phyloP scores from a whole-genome alignment of 2,113 vertebrate species.

The Bolborhynchus lineola region DNA sequence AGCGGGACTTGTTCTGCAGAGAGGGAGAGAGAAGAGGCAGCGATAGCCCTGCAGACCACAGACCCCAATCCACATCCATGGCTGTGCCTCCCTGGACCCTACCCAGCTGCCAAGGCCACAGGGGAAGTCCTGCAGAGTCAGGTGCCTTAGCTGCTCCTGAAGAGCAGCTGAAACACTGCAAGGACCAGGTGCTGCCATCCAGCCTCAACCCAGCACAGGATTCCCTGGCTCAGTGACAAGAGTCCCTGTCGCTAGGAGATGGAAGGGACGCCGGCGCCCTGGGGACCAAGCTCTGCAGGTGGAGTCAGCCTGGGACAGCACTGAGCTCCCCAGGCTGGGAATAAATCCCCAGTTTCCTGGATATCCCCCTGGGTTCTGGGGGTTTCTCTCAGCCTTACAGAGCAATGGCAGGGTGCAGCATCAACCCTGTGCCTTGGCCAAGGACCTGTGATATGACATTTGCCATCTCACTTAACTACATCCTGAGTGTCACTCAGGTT shows the following conservation, averaged over 20 bases:
- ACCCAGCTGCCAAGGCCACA: slow-evolving; percentile 85
- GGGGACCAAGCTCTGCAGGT: not conserved
- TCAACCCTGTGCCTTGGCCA: not conserved
- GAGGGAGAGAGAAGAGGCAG: not conserved
- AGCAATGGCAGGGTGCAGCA: not conserved
- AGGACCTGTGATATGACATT: not conserved
- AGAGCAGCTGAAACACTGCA: slow-evolving; percentile 68
- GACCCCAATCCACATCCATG: fast-evolving
- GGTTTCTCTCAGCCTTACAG: not conserved
- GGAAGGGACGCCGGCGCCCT: not conserved
- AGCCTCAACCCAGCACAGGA: not conserved
- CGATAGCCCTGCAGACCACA: not conserved
- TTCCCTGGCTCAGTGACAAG: fast-evolving
- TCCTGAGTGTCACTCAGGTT: not conserved
- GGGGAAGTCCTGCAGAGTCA: slow-evolving; percentile 82
- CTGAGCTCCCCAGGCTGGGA: fast-evolving
- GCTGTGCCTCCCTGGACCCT: not conserved
- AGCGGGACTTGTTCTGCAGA: slow-evolving; percentile 69
- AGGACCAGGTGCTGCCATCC: not conserved
- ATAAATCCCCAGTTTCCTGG: not conserved
- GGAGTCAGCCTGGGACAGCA: not conserved
- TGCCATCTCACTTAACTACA: not conserved
- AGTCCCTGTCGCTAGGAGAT: slow-evolving; percentile 5
- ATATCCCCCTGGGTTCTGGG: not conserved
- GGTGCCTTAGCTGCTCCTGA: slow-evolving; percentile 60